Evolutionary conservation across 2,113 vertebrate genomes (phyloP), one percentile per base, ranked within the genome.

Genomic region (Calcarius ornatus): DNA sequence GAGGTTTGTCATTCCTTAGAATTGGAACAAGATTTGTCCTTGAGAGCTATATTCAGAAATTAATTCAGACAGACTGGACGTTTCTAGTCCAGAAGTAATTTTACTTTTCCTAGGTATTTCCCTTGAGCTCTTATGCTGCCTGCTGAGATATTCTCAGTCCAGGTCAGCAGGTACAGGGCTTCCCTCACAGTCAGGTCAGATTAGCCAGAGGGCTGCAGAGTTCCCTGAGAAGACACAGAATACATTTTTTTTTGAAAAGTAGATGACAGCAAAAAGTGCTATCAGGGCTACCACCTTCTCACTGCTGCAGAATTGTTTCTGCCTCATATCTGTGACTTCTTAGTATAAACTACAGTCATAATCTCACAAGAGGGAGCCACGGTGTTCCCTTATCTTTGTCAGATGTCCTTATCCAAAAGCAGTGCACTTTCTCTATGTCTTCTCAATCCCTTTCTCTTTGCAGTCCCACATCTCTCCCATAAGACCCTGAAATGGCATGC

Each of bases 21-120:
- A 81, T 1, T 64, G 48, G 50, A 92, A n/a, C 35, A 75, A 72
- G 69, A 73, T 71, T 91, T 82, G 66, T 53, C 78, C 84, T 96
- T 92, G 68, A 95, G 22, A 48, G 24, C 40, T 94, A 42, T 84
- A 84, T 69, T 87, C 83, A 69, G 83, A 91, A 87, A 65, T 91
- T 0, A 81, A 53, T 86, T 88, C 69, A 76, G 54, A 40, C 64
- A 88, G 68, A 51, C 37, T 81, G 48, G 35, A 79, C 25, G 37
- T 79, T 53, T 87, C 69, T 84, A 43, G 43, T 84, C 69, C 77
- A 86, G 65, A 84, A 88, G 22, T 60, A 83, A 38, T 83, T 90
- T 88, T 85, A 31, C 7, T 82, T 66, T 82, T 94, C 81, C 70
- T 77, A 42, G 75, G 22, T 50, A 61, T 59, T 92, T 90, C 94